Percentiles rank a stretch among this genome's conserved stretches.
Evolutionary conservation across 2,888 invertebrate species (phyloP).

Genomic region (Opisthograptis luteolata): DNA sequence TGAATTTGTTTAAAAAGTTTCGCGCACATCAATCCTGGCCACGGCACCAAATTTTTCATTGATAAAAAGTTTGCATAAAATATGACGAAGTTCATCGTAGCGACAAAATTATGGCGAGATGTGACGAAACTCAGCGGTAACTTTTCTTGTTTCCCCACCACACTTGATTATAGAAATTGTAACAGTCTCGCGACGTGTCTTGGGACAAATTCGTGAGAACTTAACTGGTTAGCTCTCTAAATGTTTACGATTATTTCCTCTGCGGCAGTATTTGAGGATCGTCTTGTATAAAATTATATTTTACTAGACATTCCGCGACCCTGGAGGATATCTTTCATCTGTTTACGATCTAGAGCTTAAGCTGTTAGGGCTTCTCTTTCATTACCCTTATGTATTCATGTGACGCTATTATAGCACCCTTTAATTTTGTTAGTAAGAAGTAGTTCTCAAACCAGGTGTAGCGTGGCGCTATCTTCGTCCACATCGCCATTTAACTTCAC

Average conservation of each 20-base stretch:
- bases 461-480: too few species aligned
- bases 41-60: constrained; percentile 3
- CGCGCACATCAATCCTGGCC: background rate
- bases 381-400: constrained; percentile 16
- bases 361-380: constrained; percentile 21
- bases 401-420: background rate
- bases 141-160: constrained; percentile 19
- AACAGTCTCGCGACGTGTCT: constrained; percentile 16
- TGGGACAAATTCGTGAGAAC: constrained; percentile 27
- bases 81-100: constrained; percentile 11
- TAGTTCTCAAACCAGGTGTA: too few species aligned
- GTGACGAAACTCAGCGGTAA: constrained; percentile 6
- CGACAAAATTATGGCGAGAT: constrained; percentile 11
- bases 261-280: constrained; percentile 19
- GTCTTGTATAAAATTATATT: constrained; percentile 37
- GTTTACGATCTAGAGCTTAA: constrained; percentile 17
- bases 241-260: constrained; percentile 37
- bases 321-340: constrained; percentile 28
- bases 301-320: constrained; percentile 23
- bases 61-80: constrained; percentile 26
- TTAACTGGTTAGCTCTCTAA: constrained; percentile 33
- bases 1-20: background rate
- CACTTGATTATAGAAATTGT: constrained; percentile 29
- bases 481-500: too few species aligned
- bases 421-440: background rate